Evolutionary conservation across 2,797 vertebrate genomes (phyloP).

Genomic region (Chrysocyon brachyurus): DNA sequence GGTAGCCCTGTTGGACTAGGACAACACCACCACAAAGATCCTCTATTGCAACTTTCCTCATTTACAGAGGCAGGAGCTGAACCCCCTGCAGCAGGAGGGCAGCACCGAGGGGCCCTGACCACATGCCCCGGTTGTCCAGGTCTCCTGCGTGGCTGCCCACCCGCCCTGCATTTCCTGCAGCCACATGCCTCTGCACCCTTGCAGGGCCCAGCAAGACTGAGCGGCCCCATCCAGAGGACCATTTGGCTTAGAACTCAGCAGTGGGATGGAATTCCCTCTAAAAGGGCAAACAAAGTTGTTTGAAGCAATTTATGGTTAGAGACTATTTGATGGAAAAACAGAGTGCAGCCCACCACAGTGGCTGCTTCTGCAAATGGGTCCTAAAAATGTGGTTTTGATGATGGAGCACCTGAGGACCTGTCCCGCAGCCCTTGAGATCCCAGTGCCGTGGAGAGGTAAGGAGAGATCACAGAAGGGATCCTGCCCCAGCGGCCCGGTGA

Average conservation of each 20-base stretch:
- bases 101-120: rapidly evolving
- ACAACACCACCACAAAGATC: rapidly evolving
- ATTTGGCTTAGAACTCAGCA: too few relatives aligned
- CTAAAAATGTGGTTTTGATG: rapidly evolving
- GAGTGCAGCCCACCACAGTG: rapidly evolving
- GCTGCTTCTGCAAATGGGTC: rapidly evolving
- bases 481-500: background rate
- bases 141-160: rapidly evolving
- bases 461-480: too few relatives aligned
- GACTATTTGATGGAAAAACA: background rate
- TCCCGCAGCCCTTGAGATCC: background rate
- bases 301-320: background rate
- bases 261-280: background rate
- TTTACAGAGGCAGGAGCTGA: too few relatives aligned
- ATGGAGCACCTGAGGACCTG: rapidly evolving
- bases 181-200: rapidly evolving
- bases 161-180: rapidly evolving
- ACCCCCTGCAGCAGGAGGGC: rapidly evolving
- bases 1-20: rapidly evolving
- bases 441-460: rapidly evolving
- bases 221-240: background rate
- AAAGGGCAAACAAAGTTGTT: background rate
- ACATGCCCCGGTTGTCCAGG: background rate
- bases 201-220: background rate
- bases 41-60: too few relatives aligned